Evolutionary conservation across 2,797 vertebrate species (phyloP), one percentile per base, ranked within the genome.

Genomic region (Ficedula albicollis): DNA sequence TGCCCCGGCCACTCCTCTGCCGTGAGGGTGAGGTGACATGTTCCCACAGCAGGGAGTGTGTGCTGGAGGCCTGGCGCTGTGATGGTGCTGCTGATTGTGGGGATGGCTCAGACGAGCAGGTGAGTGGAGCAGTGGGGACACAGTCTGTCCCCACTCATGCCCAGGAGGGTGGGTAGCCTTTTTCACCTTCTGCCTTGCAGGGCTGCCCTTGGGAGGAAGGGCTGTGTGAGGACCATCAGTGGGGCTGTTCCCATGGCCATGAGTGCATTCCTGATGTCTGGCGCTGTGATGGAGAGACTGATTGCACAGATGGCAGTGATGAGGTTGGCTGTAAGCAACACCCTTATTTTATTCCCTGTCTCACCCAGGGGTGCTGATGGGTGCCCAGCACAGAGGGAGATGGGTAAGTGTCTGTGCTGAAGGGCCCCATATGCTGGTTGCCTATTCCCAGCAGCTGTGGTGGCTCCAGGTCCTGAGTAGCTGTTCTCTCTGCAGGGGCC

Each of bases 31-130:
- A 98, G 82, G 95, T 98, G 46, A 97, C 25, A 0, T 99, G 99
- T 87, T 95, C 89, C 0, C 77, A 64, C 70, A 98, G 98, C 11
- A 97, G 98, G 7, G 97, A 99, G 95, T 99, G 99, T 26, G 95
- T 99, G 68, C 94, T 98, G 1, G 97, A 97, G 43, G 98, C 98
- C 29, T 99, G 99, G 99, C 75, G 98, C 55, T 99, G 99, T 29
- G 99, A 99, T 9, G 98, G 98, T 0, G 94, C 98, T 13, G n/a
- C 97, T 0, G 99, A 99, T 98, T 99, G 99, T 54, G 51, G 63
- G 30, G 99, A 99, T 3, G 98, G 98, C 8, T 98, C 97, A 0
- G 99, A 99, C 0, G 99, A 99, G 95, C 98, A 98, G 98, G 99
- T 99, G 91, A 29, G 84, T 44, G 67, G 26, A 18, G 25, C 51